Percentiles rank a stretch among this genome's conserved stretches.
These are phyloP conservation scores for Hemaris fuciformis DNA, from an alignment of 2,888 invertebrate species.

Conservation along the genomic window DNA sequence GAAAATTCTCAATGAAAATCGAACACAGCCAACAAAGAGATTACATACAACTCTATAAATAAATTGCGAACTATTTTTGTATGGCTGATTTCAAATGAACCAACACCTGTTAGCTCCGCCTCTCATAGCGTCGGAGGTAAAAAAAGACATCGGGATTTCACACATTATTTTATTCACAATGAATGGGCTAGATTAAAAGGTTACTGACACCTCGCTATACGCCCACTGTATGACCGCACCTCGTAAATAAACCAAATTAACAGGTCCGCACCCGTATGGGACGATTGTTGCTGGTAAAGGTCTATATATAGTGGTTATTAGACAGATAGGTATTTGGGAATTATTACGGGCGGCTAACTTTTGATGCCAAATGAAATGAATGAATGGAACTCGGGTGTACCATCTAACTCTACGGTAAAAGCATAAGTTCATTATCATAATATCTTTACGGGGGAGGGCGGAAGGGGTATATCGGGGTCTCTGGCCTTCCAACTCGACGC, in stretches of 20 bases:
- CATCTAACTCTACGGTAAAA: too few species aligned
- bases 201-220: slow-evolving; percentile 14
- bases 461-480: too few species aligned
- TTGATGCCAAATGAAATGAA: too few species aligned
- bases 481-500: too few species aligned
- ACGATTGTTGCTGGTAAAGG: slow-evolving; percentile 1
- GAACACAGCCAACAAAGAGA: neutral
- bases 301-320: slow-evolving; percentile 20
- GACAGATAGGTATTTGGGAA: neutral
- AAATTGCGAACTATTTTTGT: neutral
- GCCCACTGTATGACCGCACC: slow-evolving; percentile 11
- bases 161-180: slow-evolving; percentile 8
- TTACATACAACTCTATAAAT: neutral
- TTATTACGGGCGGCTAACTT: neutral
- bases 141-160: slow-evolving; percentile 7
- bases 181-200: slow-evolving; percentile 12
- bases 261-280: neutral
- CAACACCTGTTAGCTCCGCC: too few species aligned
- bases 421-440: too few species aligned
- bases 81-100: too few species aligned
- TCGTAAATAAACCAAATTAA: slow-evolving; percentile 10
- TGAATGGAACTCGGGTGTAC: too few species aligned
- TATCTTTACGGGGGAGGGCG: too few species aligned
- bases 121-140: too few species aligned
- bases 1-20: too few species aligned